Conservation (phyloP, 2,797 vertebrate genomes). For the Sphaeramia orbicularis region DNA sequence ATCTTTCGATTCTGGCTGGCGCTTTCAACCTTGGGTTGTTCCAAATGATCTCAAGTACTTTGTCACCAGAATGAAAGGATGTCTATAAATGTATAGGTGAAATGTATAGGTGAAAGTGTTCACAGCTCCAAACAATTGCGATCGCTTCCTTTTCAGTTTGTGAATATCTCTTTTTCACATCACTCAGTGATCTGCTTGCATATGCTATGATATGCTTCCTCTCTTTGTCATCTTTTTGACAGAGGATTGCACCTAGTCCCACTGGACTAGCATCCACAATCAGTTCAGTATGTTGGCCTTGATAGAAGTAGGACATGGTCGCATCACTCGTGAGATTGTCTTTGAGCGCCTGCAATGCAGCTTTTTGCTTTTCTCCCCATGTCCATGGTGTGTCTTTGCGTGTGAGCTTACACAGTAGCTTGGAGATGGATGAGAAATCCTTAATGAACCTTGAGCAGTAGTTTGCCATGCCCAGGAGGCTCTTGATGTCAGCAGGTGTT, state of each 20-base stretch:
- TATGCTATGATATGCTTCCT: slow-evolving; percentile 33
- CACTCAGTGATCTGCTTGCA: slow-evolving; percentile 22
- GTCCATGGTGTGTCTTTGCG: slow-evolving; percentile 17
- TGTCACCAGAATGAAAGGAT: slow-evolving; percentile 37
- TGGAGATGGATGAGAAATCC: slow-evolving; percentile 42
- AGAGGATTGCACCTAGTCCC: slow-evolving; percentile 30
- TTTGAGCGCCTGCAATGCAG: slow-evolving; percentile 6
- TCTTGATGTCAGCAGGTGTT: too few relatives aligned
- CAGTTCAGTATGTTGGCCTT: slow-evolving; percentile 32
- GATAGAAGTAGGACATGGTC: slow-evolving; percentile 35
- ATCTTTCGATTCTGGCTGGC: slow-evolving; percentile 32
- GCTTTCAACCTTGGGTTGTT: slow-evolving; percentile 54
- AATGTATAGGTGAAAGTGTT: slow-evolving; percentile 50
- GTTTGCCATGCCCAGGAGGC: too few relatives aligned
- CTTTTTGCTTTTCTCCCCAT: slow-evolving; percentile 25
- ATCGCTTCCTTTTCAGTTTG: slow-evolving; percentile 47
- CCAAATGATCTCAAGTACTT: slow-evolving; percentile 49
- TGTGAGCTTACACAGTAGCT: slow-evolving; percentile 22
- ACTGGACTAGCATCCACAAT: slow-evolving; percentile 38
- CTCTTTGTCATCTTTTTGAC: slow-evolving; percentile 15
- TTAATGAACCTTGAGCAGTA: too few relatives aligned
- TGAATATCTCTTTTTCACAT: slow-evolving; percentile 42
- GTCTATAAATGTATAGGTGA: slow-evolving; percentile 34
- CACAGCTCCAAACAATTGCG: slow-evolving; percentile 52
- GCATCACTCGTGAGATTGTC: slow-evolving; percentile 32